Base-by-base conservation (phyloP, 2,113 vertebrate species). In the Actenoides hombroni region DNA sequence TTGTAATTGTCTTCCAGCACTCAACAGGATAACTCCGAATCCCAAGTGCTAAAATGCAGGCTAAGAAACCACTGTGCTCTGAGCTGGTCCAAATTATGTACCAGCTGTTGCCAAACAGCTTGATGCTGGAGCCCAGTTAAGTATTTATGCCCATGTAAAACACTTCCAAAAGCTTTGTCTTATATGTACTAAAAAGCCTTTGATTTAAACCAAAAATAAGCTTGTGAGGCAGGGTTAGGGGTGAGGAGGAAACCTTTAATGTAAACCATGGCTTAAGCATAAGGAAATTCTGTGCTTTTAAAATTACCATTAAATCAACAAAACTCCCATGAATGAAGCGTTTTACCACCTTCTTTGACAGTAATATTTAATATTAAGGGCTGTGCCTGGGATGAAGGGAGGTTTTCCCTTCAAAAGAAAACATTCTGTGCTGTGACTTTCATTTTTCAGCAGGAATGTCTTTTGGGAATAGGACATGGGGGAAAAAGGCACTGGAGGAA, bases 71-170 rank as follows among this genome's bases (percentile, higher is more conserved):
- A 29, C 5, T 1, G 54, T 63, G 71, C 85, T 88, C 67, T 54
- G 79, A 92, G 70, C 63, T 83, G 73, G 4, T 70, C 64, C 68
- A 69, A 60, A 77, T 60, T 53, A 48, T 48, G 2, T 20, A 20
- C 61, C 83, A 92, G 61, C 78, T 91, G 82, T 21, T 95, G 84
- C 92, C 79, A 76, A 88, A 90, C 46, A 81, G 69, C 71, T 86
- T 76, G 85, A 82, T 70, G 92, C 75, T 44, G 44, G 24, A 88
- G 73, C 63, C 54, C 73, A 74, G 5, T 26, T 46, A 92, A 92
- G 80, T 70, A 63, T 82, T 83, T 81, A 87, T 86, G 74, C 35
- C 83, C 51, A 29, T 49, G 75, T 81, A 88, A 93, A 94, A 93
- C 76, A 63, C 64, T 90, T 83, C 82, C 68, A 63, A 83, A 21